Evolutionary conservation across 1,140 invertebrate species (phyloP).

Genomic region (Drosophila jambulina): DNA sequence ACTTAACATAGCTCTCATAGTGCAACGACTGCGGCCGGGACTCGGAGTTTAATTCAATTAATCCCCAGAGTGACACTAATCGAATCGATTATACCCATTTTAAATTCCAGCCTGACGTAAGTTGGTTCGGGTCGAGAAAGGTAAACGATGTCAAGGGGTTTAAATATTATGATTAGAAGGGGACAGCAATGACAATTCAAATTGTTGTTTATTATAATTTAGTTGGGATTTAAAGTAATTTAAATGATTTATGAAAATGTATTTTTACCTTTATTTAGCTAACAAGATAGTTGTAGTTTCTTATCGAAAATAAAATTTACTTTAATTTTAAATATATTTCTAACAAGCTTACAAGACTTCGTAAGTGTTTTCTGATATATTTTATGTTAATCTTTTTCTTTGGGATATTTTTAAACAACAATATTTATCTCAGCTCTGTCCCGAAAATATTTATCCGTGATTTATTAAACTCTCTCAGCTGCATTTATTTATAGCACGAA

Average conservation of each 20-base stretch:
- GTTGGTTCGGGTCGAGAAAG: constrained; percentile 25
- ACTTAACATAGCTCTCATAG: constrained; percentile 50
- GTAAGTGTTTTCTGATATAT: not conserved
- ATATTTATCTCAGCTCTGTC: constrained; percentile 8
- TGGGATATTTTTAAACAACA: not conserved
- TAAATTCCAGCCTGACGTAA: constrained; percentile 16
- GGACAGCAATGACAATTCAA: constrained; percentile 1
- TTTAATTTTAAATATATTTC: not conserved
- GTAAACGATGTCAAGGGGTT: constrained; percentile 30
- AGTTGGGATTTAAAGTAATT: not conserved
- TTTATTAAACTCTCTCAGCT: constrained; percentile 29
- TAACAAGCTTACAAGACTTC: not conserved
- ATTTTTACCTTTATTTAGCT: not conserved
- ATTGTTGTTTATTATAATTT: not conserved
- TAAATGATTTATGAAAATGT: not conserved
- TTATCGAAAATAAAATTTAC: not conserved
- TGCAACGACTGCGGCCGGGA: constrained; percentile 24
- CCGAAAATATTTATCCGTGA: constrained; percentile 41
- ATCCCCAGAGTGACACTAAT: constrained; percentile 46
- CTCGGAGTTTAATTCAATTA: constrained; percentile 64
- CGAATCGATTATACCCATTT: constrained; percentile 48
- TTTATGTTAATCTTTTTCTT: not conserved
- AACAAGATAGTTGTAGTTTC: not conserved
- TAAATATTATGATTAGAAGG: constrained; percentile 38
- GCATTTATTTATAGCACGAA: constrained; percentile 50